Evolutionary conservation across 2,797 vertebrate genomes (phyloP).

Genomic region (Micropoecilia bifurca): DNA sequence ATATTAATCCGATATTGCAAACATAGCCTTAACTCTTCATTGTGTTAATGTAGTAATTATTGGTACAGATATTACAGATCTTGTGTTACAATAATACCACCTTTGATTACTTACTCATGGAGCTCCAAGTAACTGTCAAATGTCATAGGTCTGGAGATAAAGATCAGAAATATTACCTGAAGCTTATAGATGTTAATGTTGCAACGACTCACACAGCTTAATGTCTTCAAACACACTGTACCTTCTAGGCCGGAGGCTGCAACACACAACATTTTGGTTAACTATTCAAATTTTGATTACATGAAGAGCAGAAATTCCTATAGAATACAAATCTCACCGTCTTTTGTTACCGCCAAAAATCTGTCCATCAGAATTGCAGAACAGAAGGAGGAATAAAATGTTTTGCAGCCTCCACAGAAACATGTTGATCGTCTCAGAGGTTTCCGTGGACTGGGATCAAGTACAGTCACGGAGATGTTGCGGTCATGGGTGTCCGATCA

Average conservation of each 20-base stretch:
- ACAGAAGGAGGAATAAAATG: slow-evolving; percentile 39
- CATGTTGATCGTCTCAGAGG: slow-evolving; percentile 42
- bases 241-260: background rate
- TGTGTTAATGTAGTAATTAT: background rate
- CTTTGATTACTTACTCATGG: slow-evolving; percentile 41
- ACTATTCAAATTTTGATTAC: background rate
- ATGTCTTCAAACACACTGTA: background rate
- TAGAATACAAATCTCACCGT: slow-evolving; percentile 14
- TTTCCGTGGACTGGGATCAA: slow-evolving; percentile 32
- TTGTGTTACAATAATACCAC: background rate
- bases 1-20: background rate
- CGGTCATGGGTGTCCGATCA: slow-evolving; percentile 20
- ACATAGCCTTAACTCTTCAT: background rate
- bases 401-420: slow-evolving; percentile 1
- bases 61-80: background rate
- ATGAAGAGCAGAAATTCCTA: background rate
- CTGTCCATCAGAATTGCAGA: slow-evolving; percentile 28
- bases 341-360: rapidly evolving
- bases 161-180: slow-evolving; percentile 1
- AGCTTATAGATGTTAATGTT: background rate
- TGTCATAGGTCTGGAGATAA: background rate
- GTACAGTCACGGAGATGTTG: background rate
- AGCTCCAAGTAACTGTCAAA: rapidly evolving
- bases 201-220: background rate
- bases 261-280: slow-evolving; percentile 17